Evolutionary conservation across 2,797 vertebrate genomes (phyloP), one percentile per base, ranked within the genome.

Genomic region (Eutrigla gurnardus): DNA sequence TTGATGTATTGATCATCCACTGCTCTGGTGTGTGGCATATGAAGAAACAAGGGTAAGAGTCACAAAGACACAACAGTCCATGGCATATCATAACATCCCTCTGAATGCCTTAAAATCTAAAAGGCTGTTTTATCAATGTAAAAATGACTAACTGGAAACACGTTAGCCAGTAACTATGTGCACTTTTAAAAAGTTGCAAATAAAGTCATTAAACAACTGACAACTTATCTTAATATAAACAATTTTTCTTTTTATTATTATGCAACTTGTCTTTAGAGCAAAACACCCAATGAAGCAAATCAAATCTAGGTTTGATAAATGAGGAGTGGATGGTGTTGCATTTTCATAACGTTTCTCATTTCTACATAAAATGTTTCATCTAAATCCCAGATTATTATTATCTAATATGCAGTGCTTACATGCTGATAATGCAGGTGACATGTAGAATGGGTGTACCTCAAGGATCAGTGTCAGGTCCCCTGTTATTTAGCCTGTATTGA

Each of bases 111-210:
- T n/a, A 17, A 49, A n/a, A 49, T 17, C 46, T 49, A 49, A 49
- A 40, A 18, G 46, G 46, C 46, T 49, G 46, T 49, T 49, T 49
- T 49, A 1, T 49, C 46, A 18, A 17, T 49, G 46, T 49, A 4
- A 49, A 49, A 49, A 40, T 40, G 7, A 25, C 37, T 11, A 39
- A 59, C 36, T 39, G 5, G 13, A 52, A 40, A 32, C 36, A 65
- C 13, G 6, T 6, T 8, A 47, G 42, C 3, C 33, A 52, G 13
- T 4, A 18, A 25, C 47, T 50, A 18, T 52, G 11, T 32, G 0
- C 37, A 52, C 58, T 52, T 39, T 57, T 18, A 58, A 58, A 25
- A 58, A 58, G 55, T 58, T 58, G 17, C 54, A 57, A 9, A 18
- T 57, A 57, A 57, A 37, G 15, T 57, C 17, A 39, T 39, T 57